These are phyloP conservation scores for Hydra vulgaris DNA, from an alignment of 30 jellyfish, hydroid and myxozoan genomes.

Conservation along the genomic window DNA sequence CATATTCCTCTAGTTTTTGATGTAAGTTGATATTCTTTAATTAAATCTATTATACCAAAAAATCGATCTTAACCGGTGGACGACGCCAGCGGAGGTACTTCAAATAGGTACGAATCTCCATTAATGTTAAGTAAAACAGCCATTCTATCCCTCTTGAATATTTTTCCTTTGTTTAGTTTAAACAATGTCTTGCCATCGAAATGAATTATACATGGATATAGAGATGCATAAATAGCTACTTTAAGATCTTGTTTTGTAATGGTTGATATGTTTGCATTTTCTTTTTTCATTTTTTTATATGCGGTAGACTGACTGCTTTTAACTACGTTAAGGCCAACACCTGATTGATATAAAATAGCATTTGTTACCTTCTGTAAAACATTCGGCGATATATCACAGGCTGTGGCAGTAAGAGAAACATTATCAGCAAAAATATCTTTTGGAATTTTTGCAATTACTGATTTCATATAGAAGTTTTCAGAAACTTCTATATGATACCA, in stretches of 20 bases:
- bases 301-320: neutral
- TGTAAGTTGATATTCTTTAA: neutral
- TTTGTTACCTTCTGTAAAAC: neutral
- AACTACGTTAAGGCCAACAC: neutral
- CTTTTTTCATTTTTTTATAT: neutral
- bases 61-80: neutral
- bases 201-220: neutral
- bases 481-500: neutral
- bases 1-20: neutral
- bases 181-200: neutral
- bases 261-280: neutral
- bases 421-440: neutral
- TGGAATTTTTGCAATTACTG: neutral
- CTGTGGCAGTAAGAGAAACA: neutral
- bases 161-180: neutral
- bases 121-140: neutral
- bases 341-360: neutral
- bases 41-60: neutral
- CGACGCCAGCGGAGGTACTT: neutral
- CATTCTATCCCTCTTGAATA: neutral
- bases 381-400: neutral
- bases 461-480: neutral
- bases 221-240: neutral
- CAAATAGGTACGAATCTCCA: neutral
- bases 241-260: neutral